Evolutionary conservation across 2,113 vertebrate genomes (phyloP).

Genomic region (Lucifuga dentata): DNA sequence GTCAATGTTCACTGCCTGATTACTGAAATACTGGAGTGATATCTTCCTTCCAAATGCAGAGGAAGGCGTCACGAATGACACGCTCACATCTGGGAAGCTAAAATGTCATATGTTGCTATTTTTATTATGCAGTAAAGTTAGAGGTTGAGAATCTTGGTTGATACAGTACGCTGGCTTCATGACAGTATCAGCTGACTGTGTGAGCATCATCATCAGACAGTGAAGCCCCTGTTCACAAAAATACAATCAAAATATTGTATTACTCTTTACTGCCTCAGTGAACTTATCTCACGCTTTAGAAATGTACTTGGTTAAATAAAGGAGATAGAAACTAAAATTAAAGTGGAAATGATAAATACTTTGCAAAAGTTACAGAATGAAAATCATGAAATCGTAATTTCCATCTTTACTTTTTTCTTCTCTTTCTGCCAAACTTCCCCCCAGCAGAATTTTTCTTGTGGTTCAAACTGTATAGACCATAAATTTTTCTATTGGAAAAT

Average conservation of each 20-base stretch:
- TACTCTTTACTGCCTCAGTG: neutral
- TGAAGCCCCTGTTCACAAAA: neutral
- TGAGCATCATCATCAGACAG: neutral
- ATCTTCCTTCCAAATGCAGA: constrained; percentile 37
- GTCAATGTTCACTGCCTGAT: constrained; percentile 26
- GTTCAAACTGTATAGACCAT: too few relatives aligned
- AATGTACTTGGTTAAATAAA: neutral
- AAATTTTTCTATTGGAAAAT: too few relatives aligned
- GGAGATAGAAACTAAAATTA: neutral
- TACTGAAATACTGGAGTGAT: constrained; percentile 55
- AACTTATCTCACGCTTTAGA: neutral
- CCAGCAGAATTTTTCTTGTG: neutral
- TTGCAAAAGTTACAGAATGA: constrained; percentile 36
- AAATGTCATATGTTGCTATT: constrained; percentile 20
- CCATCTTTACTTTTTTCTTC: neutral
- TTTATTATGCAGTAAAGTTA: constrained; percentile 8
- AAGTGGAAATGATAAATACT: constrained; percentile 5
- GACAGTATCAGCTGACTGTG: neutral
- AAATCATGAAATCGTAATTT: too few relatives aligned
- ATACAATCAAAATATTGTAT: neutral
- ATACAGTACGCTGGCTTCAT: too few relatives aligned
- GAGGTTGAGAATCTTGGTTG: too few relatives aligned
- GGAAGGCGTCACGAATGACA: constrained; percentile 39
- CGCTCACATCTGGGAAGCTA: constrained; percentile 30
- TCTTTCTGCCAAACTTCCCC: neutral